A percentile compares a stretch with the other conserved stretches of the same genome.
phyloP scores from a whole-genome alignment of 2,797 vertebrate genomes.

The Hafferia zeledoni region DNA sequence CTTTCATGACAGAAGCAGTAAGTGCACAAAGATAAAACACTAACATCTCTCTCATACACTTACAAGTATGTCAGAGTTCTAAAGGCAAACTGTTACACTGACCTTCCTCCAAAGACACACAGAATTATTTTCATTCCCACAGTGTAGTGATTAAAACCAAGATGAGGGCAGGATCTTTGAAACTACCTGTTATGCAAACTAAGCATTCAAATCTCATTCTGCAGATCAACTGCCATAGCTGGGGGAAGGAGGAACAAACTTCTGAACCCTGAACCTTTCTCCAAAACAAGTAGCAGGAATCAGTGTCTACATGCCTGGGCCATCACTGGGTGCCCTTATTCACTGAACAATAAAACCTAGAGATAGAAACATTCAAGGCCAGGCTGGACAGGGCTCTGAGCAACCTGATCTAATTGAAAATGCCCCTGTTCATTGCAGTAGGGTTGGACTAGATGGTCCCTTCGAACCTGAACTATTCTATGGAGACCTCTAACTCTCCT shows the following conservation, averaged over 20 bases:
- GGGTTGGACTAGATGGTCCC: background rate
- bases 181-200: background rate
- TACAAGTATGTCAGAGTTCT: background rate
- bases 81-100: background rate
- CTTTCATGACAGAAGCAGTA: background rate
- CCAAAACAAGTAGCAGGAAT: background rate
- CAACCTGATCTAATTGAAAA: background rate
- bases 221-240: background rate
- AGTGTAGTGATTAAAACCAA: background rate
- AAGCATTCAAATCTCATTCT: background rate
- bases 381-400: background rate
- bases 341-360: background rate
- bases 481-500: background rate
- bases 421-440: background rate
- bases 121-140: background rate
- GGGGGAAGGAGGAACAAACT: background rate
- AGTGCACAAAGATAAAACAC: background rate
- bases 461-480: background rate
- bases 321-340: background rate
- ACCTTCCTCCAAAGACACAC: background rate
- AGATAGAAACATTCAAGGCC: background rate
- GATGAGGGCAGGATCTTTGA: background rate
- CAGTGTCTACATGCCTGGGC: background rate
- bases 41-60: background rate
- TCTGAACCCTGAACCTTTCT: background rate